Base-by-base conservation (phyloP, 1,140 invertebrate species). In the Cyclargus thomasi region DNA sequence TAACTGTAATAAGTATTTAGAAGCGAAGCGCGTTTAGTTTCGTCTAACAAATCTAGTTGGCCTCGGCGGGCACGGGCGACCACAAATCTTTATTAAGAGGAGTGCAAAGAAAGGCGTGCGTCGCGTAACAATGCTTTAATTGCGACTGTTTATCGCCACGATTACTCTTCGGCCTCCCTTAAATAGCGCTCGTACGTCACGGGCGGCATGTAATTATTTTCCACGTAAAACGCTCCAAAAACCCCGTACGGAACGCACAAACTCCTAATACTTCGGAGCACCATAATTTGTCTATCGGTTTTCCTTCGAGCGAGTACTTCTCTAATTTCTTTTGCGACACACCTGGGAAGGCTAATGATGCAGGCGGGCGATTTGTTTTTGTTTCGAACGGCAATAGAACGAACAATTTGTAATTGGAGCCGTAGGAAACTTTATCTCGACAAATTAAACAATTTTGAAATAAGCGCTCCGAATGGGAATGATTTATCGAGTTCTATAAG, bases 81-180 rank as follows among this genome's bases (percentile, higher is more conserved):
- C 78, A 85, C 82, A 86, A 86, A 87, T 87, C 83, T 82, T 80
- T 79, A 88, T 88, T 87, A 88, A 75, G 73, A 71, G 74, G 81
- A 79, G 85, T 81, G 85, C 77, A 86, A 86, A 86, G 85, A 88
- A 85, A 86, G 74, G 80, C 87, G 83, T 85, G 84, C 83, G 85
- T 88, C 85, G 85, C 77, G 76, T 88, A 73, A 83, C 87, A 86
- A 88, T 90, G 84, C 79, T 90, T 90, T 88, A 88, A 88, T 90
- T 90, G 85, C 78, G 75, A 78, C 74, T 84, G 85, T 88, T 90
- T 90, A 90, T 88, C 82, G 79, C 74, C 55, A 70, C 81, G 74
- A 88, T 90, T 85, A 80, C 78, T 90, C 87, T 87, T 78, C 79
- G 82, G 82, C 81, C 76, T 67, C 71, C 77, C 79, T 85, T 86